Evolutionary conservation across 2,888 invertebrate genomes (phyloP).

Genomic region (Scaptodrosophila latifasciaeformis): DNA sequence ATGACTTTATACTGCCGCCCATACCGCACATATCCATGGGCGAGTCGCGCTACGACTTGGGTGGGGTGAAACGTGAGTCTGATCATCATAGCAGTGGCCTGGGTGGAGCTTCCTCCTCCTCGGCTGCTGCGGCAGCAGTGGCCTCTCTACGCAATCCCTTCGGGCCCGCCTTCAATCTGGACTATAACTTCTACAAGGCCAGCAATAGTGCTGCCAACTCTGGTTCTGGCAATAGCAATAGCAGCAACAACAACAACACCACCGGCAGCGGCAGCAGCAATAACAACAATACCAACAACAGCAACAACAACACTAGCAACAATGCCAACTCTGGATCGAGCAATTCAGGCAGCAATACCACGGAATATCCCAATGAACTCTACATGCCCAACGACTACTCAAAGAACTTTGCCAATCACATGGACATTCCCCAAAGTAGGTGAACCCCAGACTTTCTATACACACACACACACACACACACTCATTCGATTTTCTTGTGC

Average conservation of each 20-base stretch:
- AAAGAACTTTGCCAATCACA: slow-evolving; percentile 74
- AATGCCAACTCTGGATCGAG: slow-evolving; percentile 18
- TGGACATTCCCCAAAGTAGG: slow-evolving; percentile 76
- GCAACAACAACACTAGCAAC: slow-evolving; percentile 22
- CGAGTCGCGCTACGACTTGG: slow-evolving; percentile 72
- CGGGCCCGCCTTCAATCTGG: slow-evolving; percentile 63
- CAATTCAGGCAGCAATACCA: slow-evolving; percentile 29
- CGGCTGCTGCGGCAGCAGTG: slow-evolving; percentile 40
- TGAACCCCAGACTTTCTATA: slow-evolving; percentile 16
- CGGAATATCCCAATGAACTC: slow-evolving; percentile 74
- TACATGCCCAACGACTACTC: slow-evolving; percentile 73
- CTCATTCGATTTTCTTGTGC: not conserved
- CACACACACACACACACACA: too few species aligned
- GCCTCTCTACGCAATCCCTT: slow-evolving; percentile 64
- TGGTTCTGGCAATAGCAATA: slow-evolving; percentile 25
- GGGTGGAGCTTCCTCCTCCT: slow-evolving; percentile 26
- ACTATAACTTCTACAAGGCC: slow-evolving; percentile 71
- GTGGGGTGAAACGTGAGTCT: slow-evolving; percentile 71
- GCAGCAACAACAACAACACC: slow-evolving; percentile 39
- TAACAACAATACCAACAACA: too few species aligned
- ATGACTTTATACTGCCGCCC: slow-evolving; percentile 73
- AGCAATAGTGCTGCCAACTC: slow-evolving; percentile 35
- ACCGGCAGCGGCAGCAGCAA: slow-evolving; percentile 12
- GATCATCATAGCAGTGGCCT: slow-evolving; percentile 50
- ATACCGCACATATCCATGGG: slow-evolving; percentile 74